Base-by-base conservation (phyloP, 2,888 invertebrate species). In the Sphaerophoria rueppellii region DNA sequence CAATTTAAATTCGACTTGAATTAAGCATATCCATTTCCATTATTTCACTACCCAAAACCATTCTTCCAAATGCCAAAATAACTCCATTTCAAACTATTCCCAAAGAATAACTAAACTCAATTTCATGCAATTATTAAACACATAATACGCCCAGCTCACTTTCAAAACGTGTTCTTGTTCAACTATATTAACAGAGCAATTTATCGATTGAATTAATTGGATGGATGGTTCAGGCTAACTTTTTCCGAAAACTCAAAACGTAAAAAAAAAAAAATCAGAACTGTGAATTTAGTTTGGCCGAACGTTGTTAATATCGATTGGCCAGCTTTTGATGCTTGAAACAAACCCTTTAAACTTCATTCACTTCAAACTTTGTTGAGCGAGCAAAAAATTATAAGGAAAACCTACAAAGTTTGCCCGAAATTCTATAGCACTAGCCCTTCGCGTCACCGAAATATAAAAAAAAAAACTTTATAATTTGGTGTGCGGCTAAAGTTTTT, bases 271-370 rank as follows among this genome's bases (percentile, higher is more conserved):
- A 50, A 43, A 34, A 46, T 24, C 0, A 9, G 12, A 37, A 7
- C 16, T 40, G 12, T 60, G 40, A 60, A 54, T 54, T 52, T 54
- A 48, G 54, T 40, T 67, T 67, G 24, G 52, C 43, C 52, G 46
- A 61, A 54, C 61, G 57, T 60, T 76, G 52, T 82, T 78, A 78
- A 70, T 69, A 54, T 82, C 78, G 82, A 82, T 78, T 82, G 82
- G 82, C 35, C 61, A 63, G 77, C 77, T 75, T 63, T 48, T 48
- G 72, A 40, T 50, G 65, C 67, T 60, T 6, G 6, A 32, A 69
- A 74, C 70, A 74, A 78, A 65, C 63, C 78, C 70, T 78, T 43
- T 63, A 78, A 82, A 82, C 82, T 82, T 82, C 16, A 11, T 48
- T 63, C 63, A 58, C 78, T 48, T 63, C 63, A 58, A 82, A 82